Evolutionary conservation across 2,888 invertebrate genomes (phyloP), one percentile per base, ranked within the genome.

Genomic region (Hyppa rectilinea): DNA sequence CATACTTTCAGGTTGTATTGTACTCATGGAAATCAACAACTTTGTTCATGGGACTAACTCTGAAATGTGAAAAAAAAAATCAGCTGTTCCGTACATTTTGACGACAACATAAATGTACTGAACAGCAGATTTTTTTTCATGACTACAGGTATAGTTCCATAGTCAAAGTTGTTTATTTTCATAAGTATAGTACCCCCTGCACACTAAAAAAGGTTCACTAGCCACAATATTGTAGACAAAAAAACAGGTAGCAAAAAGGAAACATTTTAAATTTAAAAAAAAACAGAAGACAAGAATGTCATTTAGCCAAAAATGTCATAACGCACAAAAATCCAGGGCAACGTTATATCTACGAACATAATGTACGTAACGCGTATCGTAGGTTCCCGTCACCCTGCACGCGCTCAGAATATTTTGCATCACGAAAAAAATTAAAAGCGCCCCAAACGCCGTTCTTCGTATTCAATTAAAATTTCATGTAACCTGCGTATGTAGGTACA

Each of bases 381-480:
- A 55, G 74, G 63, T 34, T 50, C 23, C 43, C 75, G 56, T 53
- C 43, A 17, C 43, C 50, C 52, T 31, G 63, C 23, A 81, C 81
- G 74, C 66, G 84, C 31, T 53, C 61, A 64, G 81, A 82, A 81
- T 83, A 83, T 81, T 82, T 83, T 64, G 74, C 71, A 81, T 81
- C 58, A 55, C 69, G 53, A 20, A 66, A 81, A 82, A 81, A 83
- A 81, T 82, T 78, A 74, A 80, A 78, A 47, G 49, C 60, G 31
- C 17, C 43, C 14, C 63, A 71, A 74, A 77, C 49, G 53, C 55
- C 45, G 68, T 60, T 52, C 81, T 77, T 71, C 68, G 53, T 69
- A 63, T 81, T 81, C 74, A 82, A 82, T 83, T 82, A 77, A 81
- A 80, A 80, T 71, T 10, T 20, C 59, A 82, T 58, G 45, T 69